A percentile compares a stretch with the other conserved stretches of the same genome.
These are phyloP conservation scores for Siniperca undulata DNA, from an alignment of 2,797 vertebrate genomes.

Conservation along the genomic window DNA sequence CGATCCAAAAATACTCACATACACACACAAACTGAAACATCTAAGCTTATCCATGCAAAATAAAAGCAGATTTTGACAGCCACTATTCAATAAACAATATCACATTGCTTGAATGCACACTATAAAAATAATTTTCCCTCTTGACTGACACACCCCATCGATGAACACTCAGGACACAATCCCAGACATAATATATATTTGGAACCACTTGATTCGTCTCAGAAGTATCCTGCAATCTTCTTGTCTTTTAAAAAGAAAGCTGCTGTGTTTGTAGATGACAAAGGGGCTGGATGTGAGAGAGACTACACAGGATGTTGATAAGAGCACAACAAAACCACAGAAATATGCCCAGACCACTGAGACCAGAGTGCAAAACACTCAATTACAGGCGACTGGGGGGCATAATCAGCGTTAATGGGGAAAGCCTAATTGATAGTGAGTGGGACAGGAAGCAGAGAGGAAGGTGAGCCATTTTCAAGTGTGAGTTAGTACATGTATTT, in stretches of 20 bases:
- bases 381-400: conserved; percentile 46
- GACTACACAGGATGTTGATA: conserved; percentile 29
- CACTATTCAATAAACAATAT: conserved; percentile 13
- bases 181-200: not conserved
- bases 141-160: conserved; percentile 10
- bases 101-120: conserved; percentile 12
- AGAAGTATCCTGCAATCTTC: conserved; percentile 26
- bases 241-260: not conserved
- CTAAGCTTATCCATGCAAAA: conserved; percentile 5
- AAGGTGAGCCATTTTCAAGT: not conserved
- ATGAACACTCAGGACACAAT: not conserved
- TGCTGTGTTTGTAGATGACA: conserved; percentile 18
- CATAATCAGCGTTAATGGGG: conserved; percentile 37
- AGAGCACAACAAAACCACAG: conserved; percentile 34
- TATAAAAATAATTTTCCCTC: not conserved
- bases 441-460: not conserved
- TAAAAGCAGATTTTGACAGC: conserved; percentile 30
- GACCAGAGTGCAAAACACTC: conserved; percentile 34
- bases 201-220: conserved; percentile 35
- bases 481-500: not conserved
- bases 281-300: not conserved
- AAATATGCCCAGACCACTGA: conserved; percentile 10
- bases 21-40: conserved; percentile 32
- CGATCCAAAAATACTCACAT: conserved; percentile 43
- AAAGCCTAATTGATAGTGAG: conserved; percentile 34